A percentile compares a stretch with the other conserved stretches of the same genome.
phyloP scores from a whole-genome alignment of 2,888 invertebrate genomes.

The Silvanus unidentatus region DNA sequence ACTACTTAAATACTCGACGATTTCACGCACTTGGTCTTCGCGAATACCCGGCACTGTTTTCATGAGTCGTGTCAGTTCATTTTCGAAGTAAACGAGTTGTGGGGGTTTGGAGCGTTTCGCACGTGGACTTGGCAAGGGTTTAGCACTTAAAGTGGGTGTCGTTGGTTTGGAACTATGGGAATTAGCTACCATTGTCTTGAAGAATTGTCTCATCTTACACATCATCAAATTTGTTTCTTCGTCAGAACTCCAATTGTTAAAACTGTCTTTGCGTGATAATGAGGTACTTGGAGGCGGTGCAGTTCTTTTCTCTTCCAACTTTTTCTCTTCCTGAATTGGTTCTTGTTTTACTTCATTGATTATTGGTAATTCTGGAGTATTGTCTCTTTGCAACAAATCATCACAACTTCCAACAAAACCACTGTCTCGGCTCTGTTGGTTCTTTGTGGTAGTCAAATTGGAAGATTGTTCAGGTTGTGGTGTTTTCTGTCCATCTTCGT shows the following conservation, averaged over 20 bases:
- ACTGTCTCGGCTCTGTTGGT: conserved; percentile 80
- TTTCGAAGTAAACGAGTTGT: conserved; percentile 83
- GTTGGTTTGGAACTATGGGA: conserved; percentile 51
- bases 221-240: conserved; percentile 93
- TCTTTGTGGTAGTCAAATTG: conserved; percentile 57
- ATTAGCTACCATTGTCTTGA: conserved; percentile 81
- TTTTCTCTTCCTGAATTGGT: conserved; percentile 48
- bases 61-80: conserved; percentile 83
- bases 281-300: conserved; percentile 53
- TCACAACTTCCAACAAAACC: conserved; percentile 87
- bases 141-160: conserved; percentile 41
- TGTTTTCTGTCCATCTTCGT: conserved; percentile 62
- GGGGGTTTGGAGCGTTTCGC: conserved; percentile 70
- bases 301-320: conserved; percentile 45
- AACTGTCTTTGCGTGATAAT: conserved; percentile 78
- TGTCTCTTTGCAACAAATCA: conserved; percentile 62
- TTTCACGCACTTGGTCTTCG: conserved; percentile 85
- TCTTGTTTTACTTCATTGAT: conserved; percentile 42
- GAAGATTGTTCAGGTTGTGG: conserved; percentile 61
- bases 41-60: conserved; percentile 88
- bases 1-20: conserved; percentile 86
- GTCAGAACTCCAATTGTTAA: conserved; percentile 91
- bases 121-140: conserved; percentile 54
- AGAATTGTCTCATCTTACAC: conserved; percentile 89
- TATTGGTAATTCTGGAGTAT: conserved; percentile 29